phyloP scores from a whole-genome alignment of 2,888 invertebrate species.

The Girardia tigrina region DNA sequence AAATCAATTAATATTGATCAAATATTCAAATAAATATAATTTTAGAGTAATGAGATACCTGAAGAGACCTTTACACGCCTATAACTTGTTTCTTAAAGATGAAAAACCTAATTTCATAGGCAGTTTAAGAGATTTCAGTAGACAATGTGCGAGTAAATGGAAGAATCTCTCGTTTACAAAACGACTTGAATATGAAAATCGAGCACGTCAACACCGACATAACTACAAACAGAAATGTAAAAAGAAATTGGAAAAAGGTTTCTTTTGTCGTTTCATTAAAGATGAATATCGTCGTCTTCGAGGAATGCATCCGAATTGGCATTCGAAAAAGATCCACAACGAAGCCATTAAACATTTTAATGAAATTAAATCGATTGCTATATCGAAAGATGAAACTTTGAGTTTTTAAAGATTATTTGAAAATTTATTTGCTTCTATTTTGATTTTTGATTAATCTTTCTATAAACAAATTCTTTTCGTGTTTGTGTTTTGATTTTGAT shows the following conservation, averaged over 20 bases:
- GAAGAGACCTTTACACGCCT: background rate
- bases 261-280: background rate
- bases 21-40: too few species aligned
- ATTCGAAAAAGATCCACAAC: conserved; percentile 1
- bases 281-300: conserved; percentile 12
- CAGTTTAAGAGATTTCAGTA: background rate
- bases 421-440: too few species aligned
- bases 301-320: conserved; percentile 11
- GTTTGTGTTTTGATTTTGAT: too few species aligned
- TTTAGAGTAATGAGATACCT: background rate
- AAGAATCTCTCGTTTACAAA: background rate
- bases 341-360: background rate
- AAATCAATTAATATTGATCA: too few species aligned
- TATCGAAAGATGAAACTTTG: background rate
- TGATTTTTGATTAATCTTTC: too few species aligned
- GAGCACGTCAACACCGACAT: background rate
- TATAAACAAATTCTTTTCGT: too few species aligned
- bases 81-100: conserved; percentile 2
- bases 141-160: background rate
- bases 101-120: background rate
- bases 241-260: background rate
- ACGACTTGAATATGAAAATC: conserved; percentile 1
- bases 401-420: too few species aligned
- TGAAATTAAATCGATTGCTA: background rate
- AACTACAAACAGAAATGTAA: background rate